Conservation (phyloP, 2,113 vertebrate genomes). For the Crotalus tigris region DNA sequence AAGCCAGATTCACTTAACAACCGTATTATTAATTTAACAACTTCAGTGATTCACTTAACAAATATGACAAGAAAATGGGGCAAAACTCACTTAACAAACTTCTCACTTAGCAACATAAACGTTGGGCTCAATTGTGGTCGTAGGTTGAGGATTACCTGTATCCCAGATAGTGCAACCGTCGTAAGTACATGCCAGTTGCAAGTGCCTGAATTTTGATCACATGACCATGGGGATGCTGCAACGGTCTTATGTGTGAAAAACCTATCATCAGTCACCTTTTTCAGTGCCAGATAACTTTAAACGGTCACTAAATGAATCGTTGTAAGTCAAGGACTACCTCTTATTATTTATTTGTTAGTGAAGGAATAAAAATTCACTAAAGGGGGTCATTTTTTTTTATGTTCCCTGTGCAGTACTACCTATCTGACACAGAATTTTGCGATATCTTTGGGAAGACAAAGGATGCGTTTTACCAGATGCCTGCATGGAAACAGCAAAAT, state of each 20-base stretch:
- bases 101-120: no score
- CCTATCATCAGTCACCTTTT: no score
- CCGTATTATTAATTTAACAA: no score
- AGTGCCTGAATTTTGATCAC: no score
- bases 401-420: conserved; percentile 70
- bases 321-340: background rate
- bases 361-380: background rate
- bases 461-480: conserved; percentile 79
- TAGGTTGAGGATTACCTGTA: no score
- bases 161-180: no score
- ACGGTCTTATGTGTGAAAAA: no score
- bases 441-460: conserved; percentile 81
- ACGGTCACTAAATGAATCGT: background rate
- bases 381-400: background rate
- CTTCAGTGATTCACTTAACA: background rate
- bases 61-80: background rate
- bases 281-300: background rate
- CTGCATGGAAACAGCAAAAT: conserved; percentile 86
- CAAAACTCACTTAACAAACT: background rate
- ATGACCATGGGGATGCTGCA: no score
- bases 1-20: no score
- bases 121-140: no score
- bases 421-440: conserved; percentile 83
- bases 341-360: background rate
- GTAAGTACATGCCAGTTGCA: no score